Conservation (phyloP, 2,113 vertebrate species). For the Gallinago paraguaiae region DNA sequence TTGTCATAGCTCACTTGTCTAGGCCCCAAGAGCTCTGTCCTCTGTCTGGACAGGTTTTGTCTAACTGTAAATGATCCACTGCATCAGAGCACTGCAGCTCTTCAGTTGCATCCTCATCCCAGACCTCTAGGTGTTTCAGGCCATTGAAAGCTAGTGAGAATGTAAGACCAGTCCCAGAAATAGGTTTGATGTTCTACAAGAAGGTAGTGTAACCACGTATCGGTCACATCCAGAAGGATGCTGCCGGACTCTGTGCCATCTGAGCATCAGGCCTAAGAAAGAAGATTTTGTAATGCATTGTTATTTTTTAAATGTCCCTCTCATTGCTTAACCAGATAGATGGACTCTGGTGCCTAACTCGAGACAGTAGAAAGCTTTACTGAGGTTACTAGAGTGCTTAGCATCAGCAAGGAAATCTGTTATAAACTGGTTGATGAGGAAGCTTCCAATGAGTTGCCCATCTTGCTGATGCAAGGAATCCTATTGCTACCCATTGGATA, state of each 20-base stretch:
- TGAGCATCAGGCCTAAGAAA: not conserved
- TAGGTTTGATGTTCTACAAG: not conserved
- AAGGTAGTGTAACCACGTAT: rapidly evolving
- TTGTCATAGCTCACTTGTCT: not conserved
- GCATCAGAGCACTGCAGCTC: not conserved
- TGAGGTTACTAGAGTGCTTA: not conserved
- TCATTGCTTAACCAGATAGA: not conserved
- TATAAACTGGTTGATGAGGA: not conserved
- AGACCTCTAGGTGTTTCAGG: not conserved
- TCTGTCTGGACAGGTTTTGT: not conserved
- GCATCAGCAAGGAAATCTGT: not conserved
- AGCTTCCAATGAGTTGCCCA: not conserved
- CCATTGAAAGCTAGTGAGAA: not conserved
- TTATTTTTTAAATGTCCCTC: not conserved
- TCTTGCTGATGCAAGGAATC: not conserved
- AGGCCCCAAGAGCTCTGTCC: not conserved
- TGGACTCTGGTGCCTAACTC: not conserved
- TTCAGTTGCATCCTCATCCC: not conserved
- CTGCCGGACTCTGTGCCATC: not conserved
- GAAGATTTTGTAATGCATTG: not conserved
- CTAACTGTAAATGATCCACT: not conserved
- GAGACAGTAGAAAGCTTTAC: not conserved
- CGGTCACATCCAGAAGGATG: not conserved
- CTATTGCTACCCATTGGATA: rapidly evolving
- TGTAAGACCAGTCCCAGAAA: not conserved